Base-by-base conservation (phyloP, 2,888 invertebrate genomes). In the Dascillus cervinus region DNA sequence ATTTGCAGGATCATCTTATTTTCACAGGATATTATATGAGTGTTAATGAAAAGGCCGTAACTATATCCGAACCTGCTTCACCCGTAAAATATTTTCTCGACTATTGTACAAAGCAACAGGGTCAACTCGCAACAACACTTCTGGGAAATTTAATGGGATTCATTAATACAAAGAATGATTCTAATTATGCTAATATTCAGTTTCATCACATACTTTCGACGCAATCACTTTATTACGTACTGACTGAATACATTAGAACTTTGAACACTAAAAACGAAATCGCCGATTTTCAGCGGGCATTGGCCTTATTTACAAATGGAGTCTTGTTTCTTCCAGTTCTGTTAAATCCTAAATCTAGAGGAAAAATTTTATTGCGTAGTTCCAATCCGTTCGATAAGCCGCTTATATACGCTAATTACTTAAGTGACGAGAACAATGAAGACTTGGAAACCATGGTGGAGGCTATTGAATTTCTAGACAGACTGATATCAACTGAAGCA, bases 1-100 rank as follows among this genome's bases (percentile, higher is more conserved):
- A 67, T 37, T 50, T 67, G 1, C 64, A 64, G 38, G 66, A 66
- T 44, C 66, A 66, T 26, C 17, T 41, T 26, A 87, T 87, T 0
- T 78, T 87, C 0, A 89, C 89, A 1, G 89, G 89, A 1, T 59
- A 90, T n/a, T 75, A 79, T 2, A 91, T 90, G 53, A 67, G 79
- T 24, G 75, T 90, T 23, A 88, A 90, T 56, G 75, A 82, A 50
- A n/a, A n/a, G n/a, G n/a, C n/a, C n/a, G n/a, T n/a, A n/a, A n/a
- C n/a, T n/a, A n/a, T n/a, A n/a, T n/a, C n/a, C n/a, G n/a, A n/a
- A n/a, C n/a, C n/a, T n/a, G n/a, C n/a, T n/a, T n/a, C n/a, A n/a
- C n/a, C n/a, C n/a, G n/a, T n/a, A n/a, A n/a, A n/a, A n/a, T n/a
- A n/a, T n/a, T n/a, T n/a, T n/a, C n/a, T n/a, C n/a, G n/a, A n/a